Base-by-base conservation (phyloP, 2,888 invertebrate species). In the Atrina japonica region DNA sequence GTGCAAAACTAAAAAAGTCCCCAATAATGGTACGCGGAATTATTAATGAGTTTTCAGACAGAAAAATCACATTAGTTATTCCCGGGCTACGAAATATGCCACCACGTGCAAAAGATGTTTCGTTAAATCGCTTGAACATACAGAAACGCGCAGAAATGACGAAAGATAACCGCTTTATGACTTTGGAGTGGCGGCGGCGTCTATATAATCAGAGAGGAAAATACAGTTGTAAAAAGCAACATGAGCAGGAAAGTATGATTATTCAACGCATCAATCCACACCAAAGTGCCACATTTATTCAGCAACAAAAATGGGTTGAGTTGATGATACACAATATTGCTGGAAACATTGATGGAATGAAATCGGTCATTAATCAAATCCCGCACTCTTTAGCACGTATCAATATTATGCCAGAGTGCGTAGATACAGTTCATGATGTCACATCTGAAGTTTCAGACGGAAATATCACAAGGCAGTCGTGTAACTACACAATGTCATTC, bases 401-500 rank as follows among this genome's bases (percentile, higher is more conserved):
- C n/a, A n/a, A n/a, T n/a, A n/a, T n/a, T n/a, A n/a, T n/a, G n/a
- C 35, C 6, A 7, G 35, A 35, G n/a, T 55, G 55, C 53, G n/a
- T 47, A 49, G 47, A 67, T 61, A 45, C 35, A 65, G 60, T 59
- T 23, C 14, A 11, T 35, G 67, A 68, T 21, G 60, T 61, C n/a
- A 61, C 49, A n/a, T 68, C 67, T 18, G 67, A 68, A 52, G 23
- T 50, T 11, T 21, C 49, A 18, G 52, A 61, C 35, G 68, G 56
- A 14, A 47, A 49, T 14, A 47, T 68, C 14, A 40, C 43, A 21
- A 47, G 45, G 23, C 74, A 74, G 5, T 66, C 60, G 29, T 81
- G 79, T 43, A 66, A 72, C 25, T 82, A 78, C 50, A 76, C 71
- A 3, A 58, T 81, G 69, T 65, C 70, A 7, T 78, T 78, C 49